Evolutionary conservation across 1,140 invertebrate species (phyloP).

Genomic region (Achroia grisella): DNA sequence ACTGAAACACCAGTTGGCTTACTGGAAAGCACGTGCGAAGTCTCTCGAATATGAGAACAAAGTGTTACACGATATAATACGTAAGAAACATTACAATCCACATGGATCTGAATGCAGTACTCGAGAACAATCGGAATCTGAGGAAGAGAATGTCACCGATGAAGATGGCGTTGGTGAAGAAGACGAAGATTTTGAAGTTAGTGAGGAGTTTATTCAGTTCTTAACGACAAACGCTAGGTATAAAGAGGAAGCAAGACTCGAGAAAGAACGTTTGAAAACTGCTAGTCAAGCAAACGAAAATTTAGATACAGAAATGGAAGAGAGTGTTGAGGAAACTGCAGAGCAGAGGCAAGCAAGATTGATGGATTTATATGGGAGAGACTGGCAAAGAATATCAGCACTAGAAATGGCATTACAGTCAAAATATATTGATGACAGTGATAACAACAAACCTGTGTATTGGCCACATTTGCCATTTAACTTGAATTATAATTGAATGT

Average conservation of each 20-base stretch:
- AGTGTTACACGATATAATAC: slow-evolving; percentile 68
- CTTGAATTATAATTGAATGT: slow-evolving; percentile 34
- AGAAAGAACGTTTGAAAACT: slow-evolving; percentile 66
- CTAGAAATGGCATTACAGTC: slow-evolving; percentile 84
- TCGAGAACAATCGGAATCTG: slow-evolving; percentile 1
- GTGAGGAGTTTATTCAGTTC: slow-evolving; percentile 79
- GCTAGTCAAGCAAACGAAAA: slow-evolving; percentile 36
- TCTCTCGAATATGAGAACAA: slow-evolving; percentile 79
- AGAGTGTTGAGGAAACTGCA: slow-evolving; percentile 22
- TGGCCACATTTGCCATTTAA: slow-evolving; percentile 86
- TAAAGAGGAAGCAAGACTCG: slow-evolving; percentile 66
- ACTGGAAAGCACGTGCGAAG: slow-evolving; percentile 79
- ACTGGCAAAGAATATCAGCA: slow-evolving; percentile 79
- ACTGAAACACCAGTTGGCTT: slow-evolving; percentile 74
- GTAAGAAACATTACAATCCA: slow-evolving; percentile 47
- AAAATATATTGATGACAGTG: slow-evolving; percentile 77
- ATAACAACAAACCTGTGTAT: slow-evolving; percentile 76
- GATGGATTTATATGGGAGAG: slow-evolving; percentile 75
- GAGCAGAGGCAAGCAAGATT: slow-evolving; percentile 53
- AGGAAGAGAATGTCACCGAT: slow-evolving; percentile 11
- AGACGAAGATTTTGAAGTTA: slow-evolving; percentile 71
- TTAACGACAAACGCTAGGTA: slow-evolving; percentile 74
- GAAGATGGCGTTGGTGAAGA: slow-evolving; percentile 16
- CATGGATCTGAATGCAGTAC: not conserved
- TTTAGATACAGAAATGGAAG: slow-evolving; percentile 18